phyloP scores from a whole-genome alignment of 2,797 vertebrate genomes.

The Pogoniulus pusillus region DNA sequence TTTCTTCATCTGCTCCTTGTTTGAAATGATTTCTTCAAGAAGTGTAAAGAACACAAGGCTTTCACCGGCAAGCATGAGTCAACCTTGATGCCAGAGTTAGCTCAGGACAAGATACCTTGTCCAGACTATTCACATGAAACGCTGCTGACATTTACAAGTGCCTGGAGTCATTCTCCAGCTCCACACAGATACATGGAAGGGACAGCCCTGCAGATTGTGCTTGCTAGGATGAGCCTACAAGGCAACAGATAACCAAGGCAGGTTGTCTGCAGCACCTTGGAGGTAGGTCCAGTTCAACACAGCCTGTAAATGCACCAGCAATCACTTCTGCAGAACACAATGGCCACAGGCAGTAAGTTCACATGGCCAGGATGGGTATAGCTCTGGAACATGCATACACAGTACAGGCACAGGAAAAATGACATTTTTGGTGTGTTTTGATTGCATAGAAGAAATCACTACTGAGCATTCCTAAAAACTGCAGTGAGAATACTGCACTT shows the following conservation, averaged over 20 bases:
- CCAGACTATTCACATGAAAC: neutral
- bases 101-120: neutral
- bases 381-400: fast-evolving
- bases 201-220: neutral
- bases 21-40: neutral
- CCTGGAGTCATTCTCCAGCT: neutral
- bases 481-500: neutral
- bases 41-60: neutral
- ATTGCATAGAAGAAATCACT: neutral
- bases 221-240: neutral
- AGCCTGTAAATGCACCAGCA: neutral
- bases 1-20: neutral
- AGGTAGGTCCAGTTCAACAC: fast-evolving
- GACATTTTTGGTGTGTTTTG: neutral
- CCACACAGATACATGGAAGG: neutral
- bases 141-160: neutral
- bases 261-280: fast-evolving
- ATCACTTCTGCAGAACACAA: neutral
- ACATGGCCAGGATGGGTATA: fast-evolving
- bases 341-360: fast-evolving
- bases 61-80: neutral
- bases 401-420: neutral
- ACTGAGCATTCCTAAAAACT: neutral
- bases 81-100: neutral
- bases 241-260: no score